phyloP scores from a whole-genome alignment of 2,888 invertebrate genomes.

The Danaus chrysippus region DNA sequence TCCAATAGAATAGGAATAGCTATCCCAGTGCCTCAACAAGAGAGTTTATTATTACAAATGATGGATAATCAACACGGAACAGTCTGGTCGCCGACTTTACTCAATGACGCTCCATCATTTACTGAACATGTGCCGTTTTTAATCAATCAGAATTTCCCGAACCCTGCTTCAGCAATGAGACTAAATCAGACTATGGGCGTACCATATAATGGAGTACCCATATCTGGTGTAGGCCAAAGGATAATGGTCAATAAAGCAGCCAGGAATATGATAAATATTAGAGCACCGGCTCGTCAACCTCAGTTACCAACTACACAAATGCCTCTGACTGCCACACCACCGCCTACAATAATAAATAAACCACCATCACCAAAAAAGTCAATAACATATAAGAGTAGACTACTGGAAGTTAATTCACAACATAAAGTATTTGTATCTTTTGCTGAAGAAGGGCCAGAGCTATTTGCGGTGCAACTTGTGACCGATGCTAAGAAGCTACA shows the following conservation, averaged over 20 bases:
- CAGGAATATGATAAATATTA: constrained; percentile 57
- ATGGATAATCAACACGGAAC: constrained; percentile 45
- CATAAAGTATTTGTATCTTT: constrained; percentile 86
- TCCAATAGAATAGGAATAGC: constrained; percentile 66
- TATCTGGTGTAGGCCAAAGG: constrained; percentile 57
- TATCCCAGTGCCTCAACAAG: constrained; percentile 69
- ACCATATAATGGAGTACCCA: constrained; percentile 56
- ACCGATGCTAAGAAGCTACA: constrained; percentile 79
- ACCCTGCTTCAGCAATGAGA: constrained; percentile 68
- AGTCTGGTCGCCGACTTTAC: constrained; percentile 53
- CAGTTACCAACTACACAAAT: constrained; percentile 37
- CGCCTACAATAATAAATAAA: constrained; percentile 38
- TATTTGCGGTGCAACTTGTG: constrained; percentile 87
- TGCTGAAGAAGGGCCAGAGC: constrained; percentile 88
- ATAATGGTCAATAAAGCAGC: constrained; percentile 55
- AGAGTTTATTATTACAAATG: constrained; percentile 53
- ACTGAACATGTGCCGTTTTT: constrained; percentile 67
- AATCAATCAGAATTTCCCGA: constrained; percentile 67
- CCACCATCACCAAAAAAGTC: constrained; percentile 62
- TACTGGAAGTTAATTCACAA: constrained; percentile 68
- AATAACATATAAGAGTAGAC: constrained; percentile 75
- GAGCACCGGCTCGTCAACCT: constrained; percentile 58
- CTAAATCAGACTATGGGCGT: constrained; percentile 57
- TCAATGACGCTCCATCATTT: constrained; percentile 48
- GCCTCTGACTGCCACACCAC: constrained; percentile 32